Percentiles rank a stretch among this genome's conserved stretches.
These are phyloP conservation scores for Cotesia congregata DNA, from an alignment of 2,888 invertebrate genomes.

Conservation along the genomic window DNA sequence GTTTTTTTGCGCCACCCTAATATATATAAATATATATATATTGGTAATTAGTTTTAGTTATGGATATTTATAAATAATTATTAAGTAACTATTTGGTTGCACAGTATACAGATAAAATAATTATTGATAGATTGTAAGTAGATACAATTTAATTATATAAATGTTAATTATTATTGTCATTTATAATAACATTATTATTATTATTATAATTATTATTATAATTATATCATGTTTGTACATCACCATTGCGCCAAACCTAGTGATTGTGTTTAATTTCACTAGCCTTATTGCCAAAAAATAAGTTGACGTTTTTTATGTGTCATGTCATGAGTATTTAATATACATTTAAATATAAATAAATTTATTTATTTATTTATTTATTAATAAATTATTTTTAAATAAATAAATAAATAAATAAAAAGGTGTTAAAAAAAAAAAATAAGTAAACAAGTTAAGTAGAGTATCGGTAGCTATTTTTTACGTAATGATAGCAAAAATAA, in stretches of 20 bases:
- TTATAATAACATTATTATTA: not conserved
- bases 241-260: not conserved
- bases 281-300: constrained; percentile 36
- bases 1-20: not conserved
- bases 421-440: not conserved
- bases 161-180: constrained; percentile 30
- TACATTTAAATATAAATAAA: not conserved
- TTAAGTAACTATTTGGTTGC: constrained; percentile 12
- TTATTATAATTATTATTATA: not conserved
- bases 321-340: constrained; percentile 15
- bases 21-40: constrained; percentile 19
- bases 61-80: constrained; percentile 11
- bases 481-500: not conserved
- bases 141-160: constrained; percentile 40
- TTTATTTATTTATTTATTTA: no score
- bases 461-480: not conserved
- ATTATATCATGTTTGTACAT: not conserved
- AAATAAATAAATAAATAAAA: not conserved
- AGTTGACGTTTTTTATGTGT: constrained; percentile 30
- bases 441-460: not conserved
- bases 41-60: constrained; percentile 17
- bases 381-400: no score
- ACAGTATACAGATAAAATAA: constrained; percentile 14
- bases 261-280: constrained; percentile 24
- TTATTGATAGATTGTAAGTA: constrained; percentile 37